Evolutionary conservation across 2,797 vertebrate species (phyloP), one percentile per base, ranked within the genome.

Genomic region (Benthosema pterotum): DNA sequence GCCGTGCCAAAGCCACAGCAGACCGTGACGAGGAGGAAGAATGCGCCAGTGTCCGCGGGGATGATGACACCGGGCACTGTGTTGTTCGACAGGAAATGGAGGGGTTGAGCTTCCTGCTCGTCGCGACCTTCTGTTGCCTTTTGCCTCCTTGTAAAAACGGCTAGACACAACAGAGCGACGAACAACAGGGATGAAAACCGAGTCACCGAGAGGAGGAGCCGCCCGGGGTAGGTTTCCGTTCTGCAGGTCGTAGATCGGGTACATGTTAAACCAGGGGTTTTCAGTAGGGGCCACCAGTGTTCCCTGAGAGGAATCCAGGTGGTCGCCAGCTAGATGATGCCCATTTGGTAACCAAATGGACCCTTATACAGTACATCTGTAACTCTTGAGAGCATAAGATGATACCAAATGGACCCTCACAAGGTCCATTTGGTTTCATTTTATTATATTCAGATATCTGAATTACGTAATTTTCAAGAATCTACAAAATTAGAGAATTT

Each of bases 1-100:
- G 80, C 83, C 79, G 84, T 80, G 77, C 76, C 79, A 79, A 84
- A 81, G 77, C 76, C 79, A 79, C 76, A 85, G 75, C 47, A 75
- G 73, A 83, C 78, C 77, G 55, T 18, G 16, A 45, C 65, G 53
- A 71, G 48, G 53, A 71, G 48, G 15, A 77, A 84, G 73, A 90
- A 86, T 82, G 80, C 80, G 57, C 62, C 78, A 79, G 67, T 83
- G 82, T 84, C 64, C 71, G 75, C 7, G 19, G 22, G 72, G 69
- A 78, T 3, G 69, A 78, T 3, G 73, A 71, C 6, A 59, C 62
- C 71, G 77, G 80, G 55, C 42, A 52, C 78, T 63, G n/a, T n/a
- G n/a, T n/a, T n/a, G 63, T 52, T 66, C 68, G 56, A 69, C 75
- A 83, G 85, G 82, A 85, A 90, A 86, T 72, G 70, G 80, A 72